Evolutionary conservation across 2,797 vertebrate genomes (phyloP).

Genomic region (Enteromius argenteus): DNA sequence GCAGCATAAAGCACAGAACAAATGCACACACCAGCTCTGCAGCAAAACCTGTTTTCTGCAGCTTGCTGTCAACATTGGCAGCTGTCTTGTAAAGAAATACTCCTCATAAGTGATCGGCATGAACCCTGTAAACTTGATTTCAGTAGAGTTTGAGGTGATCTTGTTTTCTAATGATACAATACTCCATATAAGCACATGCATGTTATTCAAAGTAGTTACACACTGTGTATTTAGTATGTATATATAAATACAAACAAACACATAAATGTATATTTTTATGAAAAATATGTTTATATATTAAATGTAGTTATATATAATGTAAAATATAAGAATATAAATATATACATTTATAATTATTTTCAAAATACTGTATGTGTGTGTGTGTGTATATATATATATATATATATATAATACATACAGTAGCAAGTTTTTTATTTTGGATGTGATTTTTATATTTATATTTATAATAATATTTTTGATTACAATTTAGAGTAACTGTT

Average conservation of each 20-base stretch:
- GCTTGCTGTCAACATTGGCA: conserved; percentile 17
- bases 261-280: too few relatives aligned
- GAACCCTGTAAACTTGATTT: conserved; percentile 3
- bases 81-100: background rate
- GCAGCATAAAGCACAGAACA: conserved; percentile 17
- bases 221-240: too few relatives aligned
- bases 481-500: background rate
- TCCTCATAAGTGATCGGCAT: background rate
- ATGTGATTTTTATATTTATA: too few relatives aligned
- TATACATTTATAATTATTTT: too few relatives aligned
- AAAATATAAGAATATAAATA: too few relatives aligned
- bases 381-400: too few relatives aligned
- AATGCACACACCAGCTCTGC: conserved; percentile 4
- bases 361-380: too few relatives aligned
- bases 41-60: background rate
- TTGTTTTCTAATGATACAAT: background rate
- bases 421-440: too few relatives aligned
- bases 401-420: too few relatives aligned
- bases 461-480: background rate
- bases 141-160: background rate
- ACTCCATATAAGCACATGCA: background rate
- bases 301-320: too few relatives aligned
- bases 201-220: background rate
- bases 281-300: too few relatives aligned
- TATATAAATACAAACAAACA: too few relatives aligned